phyloP scores from a whole-genome alignment of 2,113 vertebrate species.

The Anolis sagrei region DNA sequence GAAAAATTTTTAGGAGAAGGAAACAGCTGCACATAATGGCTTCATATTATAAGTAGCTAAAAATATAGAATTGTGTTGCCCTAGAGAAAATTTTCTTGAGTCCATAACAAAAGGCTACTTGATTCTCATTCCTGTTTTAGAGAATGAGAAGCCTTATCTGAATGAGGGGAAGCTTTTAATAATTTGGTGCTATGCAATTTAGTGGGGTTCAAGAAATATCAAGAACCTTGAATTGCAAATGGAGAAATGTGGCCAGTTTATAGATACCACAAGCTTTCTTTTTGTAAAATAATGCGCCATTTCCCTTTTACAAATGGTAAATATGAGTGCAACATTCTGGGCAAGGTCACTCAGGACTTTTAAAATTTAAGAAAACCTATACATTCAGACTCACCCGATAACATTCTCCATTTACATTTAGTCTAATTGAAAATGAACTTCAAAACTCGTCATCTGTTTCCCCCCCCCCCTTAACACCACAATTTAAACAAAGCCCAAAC shows the following conservation, averaged over 20 bases:
- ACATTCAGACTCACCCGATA: background rate
- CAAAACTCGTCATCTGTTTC: conserved; percentile 63
- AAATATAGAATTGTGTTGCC: background rate
- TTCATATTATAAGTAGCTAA: background rate
- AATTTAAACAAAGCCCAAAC: conserved; percentile 68
- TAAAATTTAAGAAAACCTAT: conserved; percentile 17
- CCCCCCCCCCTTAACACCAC: conserved; percentile 64
- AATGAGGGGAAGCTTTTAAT: too few relatives aligned
- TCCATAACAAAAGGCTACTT: background rate
- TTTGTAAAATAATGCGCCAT: background rate
- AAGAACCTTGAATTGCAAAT: background rate
- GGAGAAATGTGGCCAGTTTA: background rate
- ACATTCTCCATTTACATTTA: conserved; percentile 1
- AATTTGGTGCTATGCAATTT: too few relatives aligned
- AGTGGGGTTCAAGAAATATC: too few relatives aligned
- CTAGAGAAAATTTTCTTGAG: background rate
- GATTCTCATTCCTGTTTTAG: too few relatives aligned
- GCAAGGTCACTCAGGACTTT: background rate
- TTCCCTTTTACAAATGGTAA: conserved; percentile 7
- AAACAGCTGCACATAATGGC: background rate
- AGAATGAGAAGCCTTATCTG: too few relatives aligned
- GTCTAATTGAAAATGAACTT: conserved; percentile 38
- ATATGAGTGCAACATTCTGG: background rate
- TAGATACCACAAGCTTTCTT: background rate
- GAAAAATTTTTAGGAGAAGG: too few relatives aligned